Percentiles rank a stretch among this genome's conserved stretches.
phyloP scores from a whole-genome alignment of 2,797 vertebrate species.

The Etheostoma nigrum region DNA sequence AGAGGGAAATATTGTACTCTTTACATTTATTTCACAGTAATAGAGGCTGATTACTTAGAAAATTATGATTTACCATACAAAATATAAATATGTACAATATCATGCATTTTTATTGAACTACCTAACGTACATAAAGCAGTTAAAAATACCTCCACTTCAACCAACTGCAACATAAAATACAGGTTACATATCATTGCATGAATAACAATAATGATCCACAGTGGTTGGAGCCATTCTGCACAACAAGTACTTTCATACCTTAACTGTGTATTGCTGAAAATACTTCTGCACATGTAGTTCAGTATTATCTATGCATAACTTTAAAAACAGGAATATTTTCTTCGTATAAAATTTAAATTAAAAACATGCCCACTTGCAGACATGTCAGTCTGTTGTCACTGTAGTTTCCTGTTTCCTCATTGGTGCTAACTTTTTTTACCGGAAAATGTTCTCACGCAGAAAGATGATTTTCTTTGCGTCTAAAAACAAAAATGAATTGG shows the following conservation, averaged over 20 bases:
- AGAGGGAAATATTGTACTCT: not conserved
- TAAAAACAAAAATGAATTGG: not conserved
- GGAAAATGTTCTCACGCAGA: slow-evolving; percentile 26
- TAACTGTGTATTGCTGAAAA: not conserved
- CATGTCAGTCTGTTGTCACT: not conserved
- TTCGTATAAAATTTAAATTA: not conserved
- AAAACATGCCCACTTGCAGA: not conserved
- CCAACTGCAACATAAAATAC: not conserved
- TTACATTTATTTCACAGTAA: not conserved
- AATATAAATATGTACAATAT: not conserved
- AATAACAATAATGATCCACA: not conserved
- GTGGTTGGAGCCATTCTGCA: not conserved
- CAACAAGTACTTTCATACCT: not conserved
- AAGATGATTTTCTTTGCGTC: not conserved
- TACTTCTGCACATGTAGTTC: not conserved
- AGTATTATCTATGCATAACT: not conserved
- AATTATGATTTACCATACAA: not conserved
- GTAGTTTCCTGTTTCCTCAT: slow-evolving; percentile 51
- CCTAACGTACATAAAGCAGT: not conserved
- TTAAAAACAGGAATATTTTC: not conserved
- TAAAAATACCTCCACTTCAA: not conserved
- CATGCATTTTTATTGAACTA: not conserved
- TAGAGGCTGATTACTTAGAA: not conserved
- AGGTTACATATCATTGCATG: not conserved
- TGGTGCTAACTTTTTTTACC: not conserved